A percentile compares a stretch with the other conserved stretches of the same genome.
phyloP scores from a whole-genome alignment of 2,113 vertebrate genomes.

The Morone saxatilis region DNA sequence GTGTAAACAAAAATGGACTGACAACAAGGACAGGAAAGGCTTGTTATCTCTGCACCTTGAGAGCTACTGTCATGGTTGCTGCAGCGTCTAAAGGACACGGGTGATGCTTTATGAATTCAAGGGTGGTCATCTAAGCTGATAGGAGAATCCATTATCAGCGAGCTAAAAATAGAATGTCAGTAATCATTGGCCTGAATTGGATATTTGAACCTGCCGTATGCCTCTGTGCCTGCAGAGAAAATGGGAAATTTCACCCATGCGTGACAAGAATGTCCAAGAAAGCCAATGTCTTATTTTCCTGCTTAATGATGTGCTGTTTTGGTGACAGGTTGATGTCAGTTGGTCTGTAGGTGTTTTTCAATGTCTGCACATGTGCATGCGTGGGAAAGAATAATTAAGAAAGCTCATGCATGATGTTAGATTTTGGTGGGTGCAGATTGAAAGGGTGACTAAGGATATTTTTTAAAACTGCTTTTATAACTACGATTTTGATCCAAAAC shows the following conservation, averaged over 20 bases:
- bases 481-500: neutral
- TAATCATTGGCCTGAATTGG: constrained; percentile 64
- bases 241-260: constrained; percentile 55
- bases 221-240: constrained; percentile 37
- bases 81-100: constrained; percentile 55
- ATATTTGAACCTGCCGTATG: constrained; percentile 67
- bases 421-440: constrained; percentile 30
- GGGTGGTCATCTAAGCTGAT: constrained; percentile 69
- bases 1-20: constrained; percentile 13
- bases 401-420: constrained; percentile 4
- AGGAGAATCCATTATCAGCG: constrained; percentile 68
- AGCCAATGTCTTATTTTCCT: constrained; percentile 23
- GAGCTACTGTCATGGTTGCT: constrained; percentile 44
- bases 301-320: constrained; percentile 32
- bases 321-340: constrained; percentile 29
- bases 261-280: constrained; percentile 44
- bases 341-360: constrained; percentile 55
- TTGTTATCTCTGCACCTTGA: constrained; percentile 46
- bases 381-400: constrained; percentile 33
- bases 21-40: neutral
- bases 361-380: constrained; percentile 45
- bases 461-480: neutral
- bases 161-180: constrained; percentile 78
- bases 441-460: constrained; percentile 28
- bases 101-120: constrained; percentile 75